Evolutionary conservation across 2,888 invertebrate species (phyloP).

Genomic region (Chaitophorus viminalis): DNA sequence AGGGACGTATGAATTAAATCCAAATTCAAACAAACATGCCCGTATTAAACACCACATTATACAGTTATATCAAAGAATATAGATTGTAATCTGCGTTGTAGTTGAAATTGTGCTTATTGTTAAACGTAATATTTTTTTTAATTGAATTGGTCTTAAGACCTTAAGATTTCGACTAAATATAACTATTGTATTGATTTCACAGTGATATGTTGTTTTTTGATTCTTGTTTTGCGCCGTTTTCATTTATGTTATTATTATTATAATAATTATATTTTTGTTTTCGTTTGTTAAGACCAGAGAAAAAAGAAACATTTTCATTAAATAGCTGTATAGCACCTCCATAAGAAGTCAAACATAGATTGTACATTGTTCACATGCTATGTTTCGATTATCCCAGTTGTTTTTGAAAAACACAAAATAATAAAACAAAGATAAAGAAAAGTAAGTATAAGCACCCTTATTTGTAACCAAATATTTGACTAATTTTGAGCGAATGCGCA

Average conservation of each 20-base stretch:
- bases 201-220: too few relatives aligned
- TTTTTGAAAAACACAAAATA: background rate
- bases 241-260: too few relatives aligned
- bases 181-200: background rate
- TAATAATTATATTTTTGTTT: too few relatives aligned
- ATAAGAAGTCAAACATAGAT: background rate
- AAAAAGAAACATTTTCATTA: background rate
- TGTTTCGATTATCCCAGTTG: background rate
- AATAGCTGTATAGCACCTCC: background rate
- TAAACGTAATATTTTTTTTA: background rate
- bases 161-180: background rate
- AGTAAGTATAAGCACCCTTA: background rate
- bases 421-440: background rate
- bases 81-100: background rate
- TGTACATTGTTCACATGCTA: background rate
- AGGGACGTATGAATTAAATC: background rate
- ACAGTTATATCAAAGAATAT: background rate
- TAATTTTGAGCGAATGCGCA: background rate
- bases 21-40: background rate
- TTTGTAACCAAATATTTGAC: background rate
- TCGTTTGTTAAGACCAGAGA: too few relatives aligned
- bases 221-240: too few relatives aligned
- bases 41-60: background rate
- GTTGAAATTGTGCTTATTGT: background rate
- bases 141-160: background rate